Conservation (phyloP, 2,113 vertebrate genomes). For the Polypterus bichir region DNA sequence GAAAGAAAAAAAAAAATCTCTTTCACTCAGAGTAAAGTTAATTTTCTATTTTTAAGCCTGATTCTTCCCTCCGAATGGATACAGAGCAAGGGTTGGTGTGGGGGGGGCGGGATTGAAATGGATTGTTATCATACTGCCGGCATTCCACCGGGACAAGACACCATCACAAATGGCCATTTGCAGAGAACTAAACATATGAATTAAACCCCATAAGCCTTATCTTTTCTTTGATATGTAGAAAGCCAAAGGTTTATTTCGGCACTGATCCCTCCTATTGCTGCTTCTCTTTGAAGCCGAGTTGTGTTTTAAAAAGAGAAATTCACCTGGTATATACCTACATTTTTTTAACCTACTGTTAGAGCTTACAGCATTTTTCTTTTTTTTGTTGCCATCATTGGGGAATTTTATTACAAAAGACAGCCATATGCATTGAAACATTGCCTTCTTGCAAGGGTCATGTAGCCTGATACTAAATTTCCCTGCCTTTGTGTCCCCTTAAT, state of each 20-base stretch:
- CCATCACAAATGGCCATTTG: slow-evolving; percentile 50
- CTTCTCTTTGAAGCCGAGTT: slow-evolving; percentile 55
- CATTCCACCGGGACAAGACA: slow-evolving; percentile 43
- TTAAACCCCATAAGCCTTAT: slow-evolving; percentile 60
- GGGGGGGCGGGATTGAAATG: slow-evolving; percentile 24
- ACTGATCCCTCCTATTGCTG: slow-evolving; percentile 52
- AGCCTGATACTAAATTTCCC: slow-evolving; percentile 61
- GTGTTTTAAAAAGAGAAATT: slow-evolving; percentile 48
- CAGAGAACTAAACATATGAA: slow-evolving; percentile 58
- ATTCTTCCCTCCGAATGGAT: slow-evolving; percentile 50
- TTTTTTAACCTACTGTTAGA: slow-evolving; percentile 36
- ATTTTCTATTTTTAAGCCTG: slow-evolving; percentile 50
- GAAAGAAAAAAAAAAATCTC: slow-evolving; percentile 32
- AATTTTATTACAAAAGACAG: slow-evolving; percentile 56
- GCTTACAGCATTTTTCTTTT: slow-evolving; percentile 46
- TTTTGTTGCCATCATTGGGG: slow-evolving; percentile 34
- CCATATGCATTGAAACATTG: slow-evolving; percentile 58
- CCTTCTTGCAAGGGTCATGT: slow-evolving; percentile 57
- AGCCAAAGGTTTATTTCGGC: slow-evolving; percentile 58
- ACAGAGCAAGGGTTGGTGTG: slow-evolving; percentile 34
- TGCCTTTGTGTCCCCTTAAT: slow-evolving; percentile 68
- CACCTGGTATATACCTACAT: slow-evolving; percentile 50
- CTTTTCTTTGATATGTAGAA: slow-evolving; percentile 61
- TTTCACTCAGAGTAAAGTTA: slow-evolving; percentile 40
- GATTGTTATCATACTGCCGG: slow-evolving; percentile 46